Evolutionary conservation across 2,888 invertebrate species (phyloP).

Genomic region (Alitta virens): DNA sequence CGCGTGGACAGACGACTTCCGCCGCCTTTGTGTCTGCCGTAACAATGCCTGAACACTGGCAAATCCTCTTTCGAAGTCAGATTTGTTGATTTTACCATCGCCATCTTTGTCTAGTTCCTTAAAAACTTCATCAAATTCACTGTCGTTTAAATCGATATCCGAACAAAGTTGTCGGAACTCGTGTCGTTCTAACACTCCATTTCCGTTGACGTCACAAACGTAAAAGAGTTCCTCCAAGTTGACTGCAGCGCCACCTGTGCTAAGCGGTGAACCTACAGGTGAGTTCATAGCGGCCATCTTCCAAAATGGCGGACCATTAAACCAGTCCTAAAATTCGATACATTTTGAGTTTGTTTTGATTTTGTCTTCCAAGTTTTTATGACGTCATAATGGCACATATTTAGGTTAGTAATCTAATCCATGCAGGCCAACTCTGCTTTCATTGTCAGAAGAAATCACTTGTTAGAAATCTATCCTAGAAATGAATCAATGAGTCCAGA

Average conservation of each 20-base stretch:
- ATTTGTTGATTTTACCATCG: constrained; percentile 57
- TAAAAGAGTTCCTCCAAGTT: constrained; percentile 51
- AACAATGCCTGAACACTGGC: constrained; percentile 7
- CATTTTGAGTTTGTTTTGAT: neutral
- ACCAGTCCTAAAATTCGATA: no score
- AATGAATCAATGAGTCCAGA: no score
- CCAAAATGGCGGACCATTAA: no score
- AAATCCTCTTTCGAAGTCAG: constrained; percentile 20
- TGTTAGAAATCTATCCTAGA: no score
- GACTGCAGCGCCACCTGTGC: neutral
- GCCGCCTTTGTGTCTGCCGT: neutral
- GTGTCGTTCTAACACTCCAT: constrained; percentile 58
- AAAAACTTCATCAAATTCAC: constrained; percentile 60
- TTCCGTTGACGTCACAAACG: constrained; percentile 58
- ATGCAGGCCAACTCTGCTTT: no score
- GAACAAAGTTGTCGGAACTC: constrained; percentile 58
- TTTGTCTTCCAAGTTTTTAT: no score
- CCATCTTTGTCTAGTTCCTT: constrained; percentile 60
- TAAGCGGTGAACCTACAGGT: neutral
- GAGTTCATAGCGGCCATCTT: neutral
- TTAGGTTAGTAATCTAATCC: no score
- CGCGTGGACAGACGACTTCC: neutral
- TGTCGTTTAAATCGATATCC: constrained; percentile 53
- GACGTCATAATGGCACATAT: no score
- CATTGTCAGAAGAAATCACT: no score